Conservation (phyloP, 2,797 vertebrate genomes). For the Columba guinea region DNA sequence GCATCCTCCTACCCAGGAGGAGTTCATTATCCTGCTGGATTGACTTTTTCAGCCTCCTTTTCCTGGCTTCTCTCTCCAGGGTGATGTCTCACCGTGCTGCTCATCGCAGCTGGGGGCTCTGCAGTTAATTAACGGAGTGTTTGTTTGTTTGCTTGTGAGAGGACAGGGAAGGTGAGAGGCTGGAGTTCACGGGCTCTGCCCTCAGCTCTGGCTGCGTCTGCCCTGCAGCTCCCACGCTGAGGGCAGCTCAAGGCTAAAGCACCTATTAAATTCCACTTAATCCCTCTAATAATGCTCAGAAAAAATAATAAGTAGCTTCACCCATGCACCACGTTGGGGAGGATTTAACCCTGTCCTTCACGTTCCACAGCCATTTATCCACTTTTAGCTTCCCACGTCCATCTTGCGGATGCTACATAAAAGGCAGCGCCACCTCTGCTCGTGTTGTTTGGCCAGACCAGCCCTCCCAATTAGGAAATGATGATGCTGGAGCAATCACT, state of each 20-base stretch:
- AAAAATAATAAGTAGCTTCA: neutral
- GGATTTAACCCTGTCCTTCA: neutral
- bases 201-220: neutral
- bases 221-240: neutral
- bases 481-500: neutral
- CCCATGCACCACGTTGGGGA: fast-evolving
- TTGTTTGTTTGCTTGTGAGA: neutral
- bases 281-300: neutral
- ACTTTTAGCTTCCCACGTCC: neutral
- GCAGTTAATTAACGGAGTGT: neutral
- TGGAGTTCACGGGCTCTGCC: neutral
- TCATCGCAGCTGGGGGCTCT: neutral
- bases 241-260: constrained; percentile 12
- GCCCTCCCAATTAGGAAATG: neutral
- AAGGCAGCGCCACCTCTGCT: neutral
- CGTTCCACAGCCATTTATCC: neutral
- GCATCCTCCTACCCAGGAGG: neutral
- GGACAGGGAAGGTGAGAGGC: neutral
- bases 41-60: neutral
- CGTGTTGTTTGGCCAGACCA: neutral
- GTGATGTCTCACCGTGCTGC: neutral
- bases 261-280: constrained; percentile 56
- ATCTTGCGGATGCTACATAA: neutral
- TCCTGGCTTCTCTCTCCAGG: neutral
- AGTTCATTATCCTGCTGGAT: neutral